Evolutionary conservation across 2,888 invertebrate genomes (phyloP).

Genomic region (Cosmorhoe ocellata): DNA sequence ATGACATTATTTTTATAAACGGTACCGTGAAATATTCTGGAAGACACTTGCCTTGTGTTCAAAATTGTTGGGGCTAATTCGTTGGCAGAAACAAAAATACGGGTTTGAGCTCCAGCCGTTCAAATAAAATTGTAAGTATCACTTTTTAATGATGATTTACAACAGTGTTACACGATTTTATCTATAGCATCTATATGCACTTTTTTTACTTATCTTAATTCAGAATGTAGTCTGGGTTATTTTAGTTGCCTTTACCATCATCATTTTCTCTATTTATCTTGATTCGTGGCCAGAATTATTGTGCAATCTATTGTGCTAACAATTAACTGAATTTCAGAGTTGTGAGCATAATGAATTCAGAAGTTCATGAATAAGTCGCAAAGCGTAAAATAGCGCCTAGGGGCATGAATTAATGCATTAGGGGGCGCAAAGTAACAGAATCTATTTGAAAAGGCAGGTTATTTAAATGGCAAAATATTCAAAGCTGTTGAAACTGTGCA

Average conservation of each 20-base stretch:
- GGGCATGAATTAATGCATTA: conserved; percentile 21
- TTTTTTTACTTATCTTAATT: too few relatives aligned
- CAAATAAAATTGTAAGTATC: too few relatives aligned
- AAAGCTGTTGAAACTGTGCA: conserved; percentile 1
- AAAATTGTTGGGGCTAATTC: too few relatives aligned
- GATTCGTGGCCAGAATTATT: neutral
- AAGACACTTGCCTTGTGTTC: too few relatives aligned
- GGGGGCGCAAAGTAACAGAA: conserved; percentile 7
- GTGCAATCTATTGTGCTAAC: conserved; percentile 3
- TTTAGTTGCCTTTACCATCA: neutral
- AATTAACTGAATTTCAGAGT: conserved; percentile 7
- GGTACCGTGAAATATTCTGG: too few relatives aligned
- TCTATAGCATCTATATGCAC: conserved; percentile 2
- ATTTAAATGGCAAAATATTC: conserved; percentile 15
- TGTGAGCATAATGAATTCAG: conserved; percentile 11
- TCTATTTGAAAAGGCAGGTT: conserved; percentile 9
- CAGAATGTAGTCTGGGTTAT: too few relatives aligned
- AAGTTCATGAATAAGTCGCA: conserved; percentile 17
- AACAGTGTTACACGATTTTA: too few relatives aligned
- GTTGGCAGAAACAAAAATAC: too few relatives aligned
- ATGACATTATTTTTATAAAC: too few relatives aligned
- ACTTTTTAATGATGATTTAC: too few relatives aligned
- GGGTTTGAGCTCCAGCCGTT: too few relatives aligned
- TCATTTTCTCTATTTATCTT: neutral
- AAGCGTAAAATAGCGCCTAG: conserved; percentile 13